phyloP scores from a whole-genome alignment of 2,888 invertebrate species.

The Tricholauxania praeusta region DNA sequence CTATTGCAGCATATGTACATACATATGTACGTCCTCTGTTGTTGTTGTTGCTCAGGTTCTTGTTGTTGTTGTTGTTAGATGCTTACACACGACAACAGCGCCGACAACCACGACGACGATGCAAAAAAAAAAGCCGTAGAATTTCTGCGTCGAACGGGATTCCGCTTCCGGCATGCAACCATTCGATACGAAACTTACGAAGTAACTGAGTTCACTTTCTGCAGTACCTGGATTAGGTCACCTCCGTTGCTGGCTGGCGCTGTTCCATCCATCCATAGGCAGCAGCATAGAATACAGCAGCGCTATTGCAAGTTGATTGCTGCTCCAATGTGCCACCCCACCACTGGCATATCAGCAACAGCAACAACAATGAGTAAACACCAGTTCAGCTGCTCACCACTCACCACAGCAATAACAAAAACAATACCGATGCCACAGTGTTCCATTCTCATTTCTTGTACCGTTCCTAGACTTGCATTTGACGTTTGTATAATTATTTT shows the following conservation, averaged over 20 bases:
- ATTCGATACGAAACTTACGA: constrained; percentile 61
- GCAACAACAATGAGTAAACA: no score
- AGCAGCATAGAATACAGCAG: no score
- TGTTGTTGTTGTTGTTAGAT: not conserved
- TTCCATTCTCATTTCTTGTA: not conserved
- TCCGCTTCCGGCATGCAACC: constrained; percentile 48
- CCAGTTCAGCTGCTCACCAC: not conserved
- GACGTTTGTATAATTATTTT: not conserved
- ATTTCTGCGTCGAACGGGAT: not conserved
- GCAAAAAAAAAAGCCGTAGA: constrained; percentile 15
- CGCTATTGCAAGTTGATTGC: no score
- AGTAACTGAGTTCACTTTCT: constrained; percentile 64
- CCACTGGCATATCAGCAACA: no score
- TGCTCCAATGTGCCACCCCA: no score
- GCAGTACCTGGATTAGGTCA: constrained; percentile 63
- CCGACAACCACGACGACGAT: no score
- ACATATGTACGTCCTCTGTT: not conserved
- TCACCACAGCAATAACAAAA: constrained; percentile 1
- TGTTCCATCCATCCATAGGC: not conserved
- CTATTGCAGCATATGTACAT: no score
- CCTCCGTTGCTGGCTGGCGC: constrained; percentile 50
- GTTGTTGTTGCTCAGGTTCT: not conserved
- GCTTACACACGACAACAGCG: constrained; percentile 7
- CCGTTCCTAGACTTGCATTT: not conserved
- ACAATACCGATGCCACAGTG: not conserved